Evolutionary conservation across 2,888 invertebrate species (phyloP).

Genomic region (Perizoma affinitatum): DNA sequence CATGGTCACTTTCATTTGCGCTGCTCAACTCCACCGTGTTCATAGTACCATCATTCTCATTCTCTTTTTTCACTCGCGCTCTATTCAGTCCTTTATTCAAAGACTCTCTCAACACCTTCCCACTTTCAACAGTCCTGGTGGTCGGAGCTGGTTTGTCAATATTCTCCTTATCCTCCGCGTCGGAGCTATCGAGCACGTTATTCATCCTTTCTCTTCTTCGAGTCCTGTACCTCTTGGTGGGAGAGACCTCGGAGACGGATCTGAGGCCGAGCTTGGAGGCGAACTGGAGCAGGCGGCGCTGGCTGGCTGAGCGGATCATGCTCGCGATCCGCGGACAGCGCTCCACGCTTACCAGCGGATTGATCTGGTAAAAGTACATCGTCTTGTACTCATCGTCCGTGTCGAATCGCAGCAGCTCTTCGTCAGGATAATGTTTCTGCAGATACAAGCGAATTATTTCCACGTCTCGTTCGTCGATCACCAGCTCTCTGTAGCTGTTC

Average conservation of each 20-base stretch:
- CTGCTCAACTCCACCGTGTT: neutral
- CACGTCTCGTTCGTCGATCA: conserved; percentile 26
- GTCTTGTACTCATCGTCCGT: conserved; percentile 21
- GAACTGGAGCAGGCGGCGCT: conserved; percentile 43
- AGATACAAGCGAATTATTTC: conserved; percentile 22
- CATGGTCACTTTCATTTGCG: no score
- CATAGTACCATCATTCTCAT: neutral
- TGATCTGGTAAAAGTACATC: conserved; percentile 51
- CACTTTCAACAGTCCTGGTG: neutral
- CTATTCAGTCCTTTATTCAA: neutral
- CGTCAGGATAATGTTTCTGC: conserved; percentile 3
- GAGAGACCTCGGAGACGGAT: conserved; percentile 34
- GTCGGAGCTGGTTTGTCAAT: neutral
- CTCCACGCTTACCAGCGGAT: conserved; percentile 57
- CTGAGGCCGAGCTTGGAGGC: conserved; percentile 50
- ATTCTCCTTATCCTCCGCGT: conserved; percentile 5
- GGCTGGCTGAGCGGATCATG: conserved; percentile 28
- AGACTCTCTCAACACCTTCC: conserved; percentile 1
- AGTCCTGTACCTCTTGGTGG: conserved; percentile 9
- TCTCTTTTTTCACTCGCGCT: neutral
- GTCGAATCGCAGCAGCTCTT: conserved; percentile 24
- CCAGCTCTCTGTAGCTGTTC: conserved; percentile 14
- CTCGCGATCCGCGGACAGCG: conserved; percentile 43
- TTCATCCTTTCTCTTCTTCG: conserved; percentile 3
- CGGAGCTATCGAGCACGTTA: neutral